Conservation (phyloP, 2,113 vertebrate species). For the Dicrurus megarhynchus region DNA sequence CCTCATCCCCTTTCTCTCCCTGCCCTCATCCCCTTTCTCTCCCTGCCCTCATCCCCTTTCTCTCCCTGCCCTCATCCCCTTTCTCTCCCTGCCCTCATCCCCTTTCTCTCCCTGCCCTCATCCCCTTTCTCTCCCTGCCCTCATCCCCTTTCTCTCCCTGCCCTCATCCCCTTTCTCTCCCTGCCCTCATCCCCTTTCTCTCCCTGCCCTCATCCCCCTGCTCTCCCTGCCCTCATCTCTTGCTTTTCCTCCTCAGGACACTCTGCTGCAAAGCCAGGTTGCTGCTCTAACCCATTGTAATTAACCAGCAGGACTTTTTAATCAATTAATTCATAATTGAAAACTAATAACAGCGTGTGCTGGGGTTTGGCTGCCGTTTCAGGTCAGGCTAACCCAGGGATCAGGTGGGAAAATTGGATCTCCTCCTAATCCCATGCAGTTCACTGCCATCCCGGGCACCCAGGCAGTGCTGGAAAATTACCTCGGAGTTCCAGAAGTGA, state of each 20-base stretch:
- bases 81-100: no score
- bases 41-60: no score
- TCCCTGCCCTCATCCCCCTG: neutral
- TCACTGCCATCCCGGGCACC: neutral
- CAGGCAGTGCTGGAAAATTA: neutral
- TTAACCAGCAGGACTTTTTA: neutral
- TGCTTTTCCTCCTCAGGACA: neutral
- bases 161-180: no score
- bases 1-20: no score
- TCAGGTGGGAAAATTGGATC: neutral
- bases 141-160: neutral
- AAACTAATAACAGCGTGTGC: neutral
- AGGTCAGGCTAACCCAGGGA: neutral
- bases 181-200: no score
- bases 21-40: no score
- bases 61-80: neutral
- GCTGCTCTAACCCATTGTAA: neutral
- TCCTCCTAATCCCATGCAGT: neutral
- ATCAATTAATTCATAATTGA: neutral
- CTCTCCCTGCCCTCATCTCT: no score
- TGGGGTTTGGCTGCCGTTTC: neutral
- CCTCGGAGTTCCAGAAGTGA: neutral
- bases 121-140: neutral
- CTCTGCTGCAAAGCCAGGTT: neutral
- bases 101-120: neutral